Evolutionary conservation across 1,140 invertebrate species (phyloP).

Genomic region (Adelges cooleyi): DNA sequence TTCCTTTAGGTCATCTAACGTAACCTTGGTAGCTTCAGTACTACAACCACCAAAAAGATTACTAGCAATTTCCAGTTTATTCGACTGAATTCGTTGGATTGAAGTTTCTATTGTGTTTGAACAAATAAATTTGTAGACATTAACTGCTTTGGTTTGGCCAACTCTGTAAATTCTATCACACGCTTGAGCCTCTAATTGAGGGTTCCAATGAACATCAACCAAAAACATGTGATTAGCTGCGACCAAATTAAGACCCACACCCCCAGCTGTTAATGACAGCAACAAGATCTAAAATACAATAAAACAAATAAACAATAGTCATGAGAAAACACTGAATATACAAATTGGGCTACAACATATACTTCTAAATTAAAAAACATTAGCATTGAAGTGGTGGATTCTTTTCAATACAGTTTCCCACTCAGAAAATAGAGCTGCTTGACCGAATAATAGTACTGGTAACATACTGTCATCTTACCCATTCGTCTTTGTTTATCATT

Average conservation of each 20-base stretch:
- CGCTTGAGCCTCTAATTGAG: conserved; percentile 80
- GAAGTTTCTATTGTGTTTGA: conserved; percentile 73
- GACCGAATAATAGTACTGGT: too few relatives aligned
- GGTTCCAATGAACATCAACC: conserved; percentile 90
- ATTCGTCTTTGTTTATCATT: too few relatives aligned
- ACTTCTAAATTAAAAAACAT: too few relatives aligned
- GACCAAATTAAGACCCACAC: conserved; percentile 79
- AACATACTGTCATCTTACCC: too few relatives aligned
- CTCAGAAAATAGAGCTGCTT: too few relatives aligned
- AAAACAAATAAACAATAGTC: background rate
- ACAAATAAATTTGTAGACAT: conserved; percentile 75
- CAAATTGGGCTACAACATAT: too few relatives aligned
- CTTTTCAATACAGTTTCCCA: too few relatives aligned
- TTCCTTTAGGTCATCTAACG: conserved; percentile 63
- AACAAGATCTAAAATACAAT: conserved; percentile 43
- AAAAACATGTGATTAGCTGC: conserved; percentile 83
- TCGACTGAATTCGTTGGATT: conserved; percentile 64
- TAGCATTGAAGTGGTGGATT: too few relatives aligned
- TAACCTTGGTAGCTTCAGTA: conserved; percentile 50
- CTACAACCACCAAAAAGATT: conserved; percentile 57
- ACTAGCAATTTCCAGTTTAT: conserved; percentile 66
- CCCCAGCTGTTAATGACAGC: conserved; percentile 76
- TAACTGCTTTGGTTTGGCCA: conserved; percentile 69
- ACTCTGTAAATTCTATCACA: conserved; percentile 84
- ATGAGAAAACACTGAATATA: too few relatives aligned